phyloP scores from a whole-genome alignment of 2,888 invertebrate species.

The Tenthredo notha region DNA sequence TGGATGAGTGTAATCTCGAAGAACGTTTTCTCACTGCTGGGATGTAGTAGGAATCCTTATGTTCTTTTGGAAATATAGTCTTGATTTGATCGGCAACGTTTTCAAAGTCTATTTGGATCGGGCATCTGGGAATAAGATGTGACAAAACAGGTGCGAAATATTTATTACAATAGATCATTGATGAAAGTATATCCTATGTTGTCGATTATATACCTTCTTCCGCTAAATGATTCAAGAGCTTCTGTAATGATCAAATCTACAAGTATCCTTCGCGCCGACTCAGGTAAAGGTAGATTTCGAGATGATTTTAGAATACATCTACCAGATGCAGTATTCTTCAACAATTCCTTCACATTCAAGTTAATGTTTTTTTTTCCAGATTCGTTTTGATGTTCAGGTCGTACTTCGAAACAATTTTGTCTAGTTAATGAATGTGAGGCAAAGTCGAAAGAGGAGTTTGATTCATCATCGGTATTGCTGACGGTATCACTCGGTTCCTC shows the following conservation, averaged over 20 bases:
- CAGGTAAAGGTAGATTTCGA: background rate
- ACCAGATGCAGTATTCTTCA: conserved; percentile 26
- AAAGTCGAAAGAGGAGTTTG: background rate
- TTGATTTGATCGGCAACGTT: conserved; percentile 5
- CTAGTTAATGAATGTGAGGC: conserved; percentile 12
- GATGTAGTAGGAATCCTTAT: conserved; percentile 11
- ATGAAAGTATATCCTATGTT: background rate
- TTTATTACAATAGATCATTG: background rate
- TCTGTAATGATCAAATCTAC: conserved; percentile 22
- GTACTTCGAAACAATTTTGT: conserved; percentile 1
- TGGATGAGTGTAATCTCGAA: conserved; percentile 6
- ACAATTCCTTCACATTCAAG: conserved; percentile 8
- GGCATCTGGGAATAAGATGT: background rate
- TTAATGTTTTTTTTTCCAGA: background rate
- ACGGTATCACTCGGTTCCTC: background rate
- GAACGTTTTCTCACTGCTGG: conserved; percentile 2
- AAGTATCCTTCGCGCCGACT: conserved; percentile 11
- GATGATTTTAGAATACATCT: conserved; percentile 36
- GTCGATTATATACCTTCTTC: background rate
- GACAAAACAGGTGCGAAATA: background rate
- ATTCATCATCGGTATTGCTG: conserved; percentile 22
- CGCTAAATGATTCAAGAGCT: conserved; percentile 7
- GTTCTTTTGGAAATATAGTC: conserved; percentile 25
- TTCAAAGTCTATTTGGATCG: conserved; percentile 15
- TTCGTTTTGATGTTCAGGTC: background rate